phyloP scores from a whole-genome alignment of 2,888 invertebrate species.

The Orthosia gracilis region DNA sequence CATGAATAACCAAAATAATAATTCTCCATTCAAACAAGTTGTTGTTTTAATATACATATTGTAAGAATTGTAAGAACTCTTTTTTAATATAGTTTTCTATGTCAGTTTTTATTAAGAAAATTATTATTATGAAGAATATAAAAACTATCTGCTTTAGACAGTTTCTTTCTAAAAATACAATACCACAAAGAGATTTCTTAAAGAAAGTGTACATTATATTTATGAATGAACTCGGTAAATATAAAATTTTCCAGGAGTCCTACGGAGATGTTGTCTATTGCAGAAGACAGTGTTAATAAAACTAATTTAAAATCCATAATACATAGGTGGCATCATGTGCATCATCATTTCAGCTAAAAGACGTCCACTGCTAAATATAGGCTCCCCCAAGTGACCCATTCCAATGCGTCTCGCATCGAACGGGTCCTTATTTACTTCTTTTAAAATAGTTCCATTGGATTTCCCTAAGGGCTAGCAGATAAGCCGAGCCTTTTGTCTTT shows the following conservation, averaged over 20 bases:
- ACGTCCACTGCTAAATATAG: too few species aligned
- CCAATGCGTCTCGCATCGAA: too few species aligned
- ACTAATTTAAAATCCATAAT: neutral
- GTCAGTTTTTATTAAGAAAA: neutral
- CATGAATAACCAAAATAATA: constrained; percentile 3
- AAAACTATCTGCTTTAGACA: neutral
- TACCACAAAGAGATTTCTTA: neutral
- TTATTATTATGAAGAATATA: neutral
- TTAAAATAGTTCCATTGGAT: neutral
- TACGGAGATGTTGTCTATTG: neutral
- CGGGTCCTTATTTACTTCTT: too few species aligned
- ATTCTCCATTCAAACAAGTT: constrained; percentile 3
- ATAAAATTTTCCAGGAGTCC: neutral
- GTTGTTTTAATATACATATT: neutral
- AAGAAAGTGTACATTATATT: neutral
- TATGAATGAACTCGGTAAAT: neutral
- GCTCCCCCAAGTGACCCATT: too few species aligned
- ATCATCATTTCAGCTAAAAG: too few species aligned
- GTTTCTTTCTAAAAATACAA: neutral
- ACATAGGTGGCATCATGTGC: neutral
- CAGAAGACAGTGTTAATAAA: neutral
- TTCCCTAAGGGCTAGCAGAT: neutral
- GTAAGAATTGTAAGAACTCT: neutral
- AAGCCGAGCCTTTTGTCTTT: too few species aligned
- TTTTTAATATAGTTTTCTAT: neutral